Percentiles rank a stretch among this genome's conserved stretches.
These are phyloP conservation scores for Drosophila monieri DNA, from an alignment of 2,888 invertebrate species.

Conservation along the genomic window DNA sequence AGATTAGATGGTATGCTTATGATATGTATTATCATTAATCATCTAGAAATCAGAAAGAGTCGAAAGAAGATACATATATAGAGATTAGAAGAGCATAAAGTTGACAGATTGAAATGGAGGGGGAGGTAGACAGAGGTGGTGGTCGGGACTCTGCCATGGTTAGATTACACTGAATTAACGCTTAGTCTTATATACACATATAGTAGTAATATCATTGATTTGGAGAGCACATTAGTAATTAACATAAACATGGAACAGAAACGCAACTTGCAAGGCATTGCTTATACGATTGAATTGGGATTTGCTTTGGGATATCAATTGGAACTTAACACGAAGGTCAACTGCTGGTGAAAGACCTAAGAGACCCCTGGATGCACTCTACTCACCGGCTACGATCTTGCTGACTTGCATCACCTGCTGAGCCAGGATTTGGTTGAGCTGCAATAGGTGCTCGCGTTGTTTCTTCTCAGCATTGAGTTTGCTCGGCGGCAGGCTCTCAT, in stretches of 20 bases:
- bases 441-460: constrained; percentile 94
- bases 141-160: constrained; percentile 36
- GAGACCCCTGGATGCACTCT: background rate
- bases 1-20: constrained; percentile 66
- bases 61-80: constrained; percentile 78
- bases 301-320: constrained; percentile 50
- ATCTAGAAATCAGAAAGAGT: constrained; percentile 83
- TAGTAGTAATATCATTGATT: constrained; percentile 35
- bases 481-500: constrained; percentile 86
- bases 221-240: constrained; percentile 55
- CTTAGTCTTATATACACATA: constrained; percentile 50
- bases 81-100: constrained; percentile 81
- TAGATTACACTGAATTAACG: constrained; percentile 52
- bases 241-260: constrained; percentile 65
- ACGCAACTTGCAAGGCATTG: constrained; percentile 62
- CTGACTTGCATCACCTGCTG: constrained; percentile 97
- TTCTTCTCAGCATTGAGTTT: constrained; percentile 93
- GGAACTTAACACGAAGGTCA: constrained; percentile 48
- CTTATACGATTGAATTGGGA: constrained; percentile 45
- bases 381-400: constrained; percentile 96
- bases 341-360: constrained; percentile 17
- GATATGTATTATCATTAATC: constrained; percentile 81
- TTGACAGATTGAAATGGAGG: constrained; percentile 51
- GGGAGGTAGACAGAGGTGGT: constrained; percentile 2
- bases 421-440: constrained; percentile 95